Base-by-base conservation (phyloP, 2,797 vertebrate species). In the Hoplostethus mediterraneus region DNA sequence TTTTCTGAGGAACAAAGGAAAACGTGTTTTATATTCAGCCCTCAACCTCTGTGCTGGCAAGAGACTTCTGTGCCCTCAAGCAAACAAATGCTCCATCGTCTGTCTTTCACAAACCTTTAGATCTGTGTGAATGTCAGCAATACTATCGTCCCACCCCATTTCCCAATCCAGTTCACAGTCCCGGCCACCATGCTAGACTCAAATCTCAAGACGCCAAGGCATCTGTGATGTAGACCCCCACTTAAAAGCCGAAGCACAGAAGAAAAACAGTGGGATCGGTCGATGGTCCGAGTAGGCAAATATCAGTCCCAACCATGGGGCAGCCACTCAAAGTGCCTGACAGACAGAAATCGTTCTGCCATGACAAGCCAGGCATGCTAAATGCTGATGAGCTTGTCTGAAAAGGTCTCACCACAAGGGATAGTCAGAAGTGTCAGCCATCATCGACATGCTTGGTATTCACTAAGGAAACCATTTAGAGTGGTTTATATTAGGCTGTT, bases 381-480 rank as follows among this genome's bases (percentile, higher is more conserved):
- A 93, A 92, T 86, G 85, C 90, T 90, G 87, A 92, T 92, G 91
- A 89, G 90, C 86, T 69, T 62, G 82, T 86, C 83, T 89, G 87
- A 87, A 94, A 94, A 94, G 93, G 92, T 93, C 91, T 90, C 86
- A 63, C 83, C 93, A 82, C 88, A 79, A 67, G 92, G 90, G 92
- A 92, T 67, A 84, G 68, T 72, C 63, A 36, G 3, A 84, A 82
- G 81, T 86, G 85, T 84, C 82, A 87, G 84, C 73, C 74, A 80
- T 82, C 76, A 75, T 67, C 81, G 67, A 82, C 84, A 84, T 78
- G 80, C 79, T 70, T 71, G 14, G 49, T 83, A 79, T 80, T 82
- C 67, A 73, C 25, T 3, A 56, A 51, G 44, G 66, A 53, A 53
- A 12, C 17, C 17, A 69, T 66, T 66, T 63, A 64, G 56, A 80